phyloP scores from a whole-genome alignment of 2,797 vertebrate genomes.

The Platalea minor region DNA sequence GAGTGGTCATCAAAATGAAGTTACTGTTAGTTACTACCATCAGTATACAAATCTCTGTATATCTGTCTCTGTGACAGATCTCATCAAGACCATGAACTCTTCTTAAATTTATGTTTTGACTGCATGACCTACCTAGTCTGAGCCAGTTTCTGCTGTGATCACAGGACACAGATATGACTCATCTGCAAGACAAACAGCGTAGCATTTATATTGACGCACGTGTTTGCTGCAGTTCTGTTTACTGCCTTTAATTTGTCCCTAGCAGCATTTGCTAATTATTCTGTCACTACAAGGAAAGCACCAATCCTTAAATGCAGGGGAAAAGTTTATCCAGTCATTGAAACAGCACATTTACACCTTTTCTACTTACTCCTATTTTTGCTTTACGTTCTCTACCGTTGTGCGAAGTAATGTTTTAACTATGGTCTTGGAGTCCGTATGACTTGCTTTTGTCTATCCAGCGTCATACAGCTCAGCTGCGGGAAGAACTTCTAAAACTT shows the following conservation, averaged over 20 bases:
- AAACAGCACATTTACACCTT: not conserved
- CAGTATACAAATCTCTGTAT: not conserved
- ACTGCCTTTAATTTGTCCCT: not conserved
- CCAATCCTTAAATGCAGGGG: not conserved
- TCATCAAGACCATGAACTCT: not conserved
- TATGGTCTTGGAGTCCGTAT: not conserved
- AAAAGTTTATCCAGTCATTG: not conserved
- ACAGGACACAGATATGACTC: not conserved
- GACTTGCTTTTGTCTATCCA: slow-evolving; percentile 50
- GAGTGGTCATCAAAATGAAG: not conserved
- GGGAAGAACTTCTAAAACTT: slow-evolving; percentile 95
- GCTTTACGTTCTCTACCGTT: not conserved
- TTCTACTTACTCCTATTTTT: not conserved
- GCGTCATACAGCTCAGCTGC: slow-evolving; percentile 95
- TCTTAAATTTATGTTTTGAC: not conserved
- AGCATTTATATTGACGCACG: not conserved
- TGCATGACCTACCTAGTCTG: not conserved
- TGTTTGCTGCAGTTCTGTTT: not conserved
- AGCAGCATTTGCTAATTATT: not conserved
- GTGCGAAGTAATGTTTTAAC: not conserved
- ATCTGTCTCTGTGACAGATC: not conserved
- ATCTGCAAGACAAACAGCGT: rapidly evolving
- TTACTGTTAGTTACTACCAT: not conserved
- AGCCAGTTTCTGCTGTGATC: not conserved
- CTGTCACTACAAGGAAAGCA: not conserved